Percentiles rank a stretch among this genome's conserved stretches.
These are phyloP conservation scores for Elanoides forficatus DNA, from an alignment of 2,113 vertebrate genomes.

Conservation along the genomic window DNA sequence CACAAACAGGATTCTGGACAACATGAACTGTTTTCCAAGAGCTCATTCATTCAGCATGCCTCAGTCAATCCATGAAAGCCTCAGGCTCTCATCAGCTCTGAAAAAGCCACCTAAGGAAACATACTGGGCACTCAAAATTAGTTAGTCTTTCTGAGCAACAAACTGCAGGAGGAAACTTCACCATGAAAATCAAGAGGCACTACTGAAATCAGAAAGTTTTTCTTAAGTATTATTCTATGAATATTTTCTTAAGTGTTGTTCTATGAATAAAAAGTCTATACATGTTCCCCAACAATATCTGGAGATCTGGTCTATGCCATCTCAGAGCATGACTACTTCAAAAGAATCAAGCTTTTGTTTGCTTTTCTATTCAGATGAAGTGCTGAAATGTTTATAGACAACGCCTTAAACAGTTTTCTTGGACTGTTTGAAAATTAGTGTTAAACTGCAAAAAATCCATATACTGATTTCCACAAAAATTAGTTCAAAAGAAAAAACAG, in stretches of 20 bases:
- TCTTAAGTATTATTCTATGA: not conserved
- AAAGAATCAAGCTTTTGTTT: not conserved
- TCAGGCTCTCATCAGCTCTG: not conserved
- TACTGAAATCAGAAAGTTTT: not conserved
- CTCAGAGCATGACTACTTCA: not conserved
- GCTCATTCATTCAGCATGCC: not conserved
- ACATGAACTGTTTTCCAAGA: not conserved
- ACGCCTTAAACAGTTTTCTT: not conserved
- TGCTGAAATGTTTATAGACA: not conserved
- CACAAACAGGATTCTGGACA: not conserved
- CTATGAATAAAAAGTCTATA: not conserved
- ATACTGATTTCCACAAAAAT: not conserved
- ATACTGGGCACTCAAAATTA: not conserved
- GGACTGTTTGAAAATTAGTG: not conserved
- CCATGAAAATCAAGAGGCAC: slow-evolving; percentile 4
- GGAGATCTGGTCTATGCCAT: not conserved
- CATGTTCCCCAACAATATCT: not conserved
- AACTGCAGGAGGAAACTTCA: not conserved
- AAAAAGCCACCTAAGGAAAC: slow-evolving; percentile 3
- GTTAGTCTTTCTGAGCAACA: not conserved
- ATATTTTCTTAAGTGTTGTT: not conserved
- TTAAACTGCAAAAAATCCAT: not conserved
- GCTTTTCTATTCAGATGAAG: not conserved
- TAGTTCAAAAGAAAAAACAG: not conserved
- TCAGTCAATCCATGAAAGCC: not conserved